phyloP scores from a whole-genome alignment of 2,797 vertebrate species.

The Sebastolobus altivelis region DNA sequence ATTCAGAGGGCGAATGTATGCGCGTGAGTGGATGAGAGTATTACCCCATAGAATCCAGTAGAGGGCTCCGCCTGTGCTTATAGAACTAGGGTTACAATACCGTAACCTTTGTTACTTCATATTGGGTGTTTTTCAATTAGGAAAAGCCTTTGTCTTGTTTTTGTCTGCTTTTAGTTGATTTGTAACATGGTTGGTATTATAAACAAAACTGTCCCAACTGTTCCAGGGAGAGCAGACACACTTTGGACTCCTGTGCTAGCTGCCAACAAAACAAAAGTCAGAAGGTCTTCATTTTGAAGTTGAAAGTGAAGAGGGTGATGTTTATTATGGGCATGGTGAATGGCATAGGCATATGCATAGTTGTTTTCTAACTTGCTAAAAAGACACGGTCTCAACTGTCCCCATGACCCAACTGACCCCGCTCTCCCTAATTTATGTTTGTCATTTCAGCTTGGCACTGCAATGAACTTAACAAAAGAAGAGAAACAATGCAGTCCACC shows the following conservation, averaged over 20 bases:
- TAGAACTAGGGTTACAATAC: not conserved
- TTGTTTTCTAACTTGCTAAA: too few species aligned
- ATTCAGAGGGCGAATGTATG: too few species aligned
- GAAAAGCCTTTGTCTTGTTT: not conserved
- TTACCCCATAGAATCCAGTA: not conserved
- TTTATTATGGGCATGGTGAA: too few species aligned
- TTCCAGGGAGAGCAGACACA: not conserved
- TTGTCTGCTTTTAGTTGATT: not conserved
- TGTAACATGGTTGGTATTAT: not conserved
- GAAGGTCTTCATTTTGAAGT: not conserved
- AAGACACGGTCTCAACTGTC: not conserved
- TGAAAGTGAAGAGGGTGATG: not conserved
- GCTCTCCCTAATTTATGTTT: constrained; percentile 5
- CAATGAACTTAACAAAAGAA: not conserved
- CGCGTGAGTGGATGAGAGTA: too few species aligned
- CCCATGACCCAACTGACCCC: not conserved
- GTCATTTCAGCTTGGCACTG: not conserved
- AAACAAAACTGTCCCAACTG: not conserved
- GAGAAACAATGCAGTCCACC: not conserved
- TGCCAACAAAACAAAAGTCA: not conserved
- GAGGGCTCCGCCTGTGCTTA: not conserved
- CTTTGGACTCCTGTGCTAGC: not conserved
- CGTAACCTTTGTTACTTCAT: not conserved
- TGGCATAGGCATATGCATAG: too few species aligned
- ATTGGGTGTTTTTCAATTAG: not conserved